Conservation (phyloP, 2,888 invertebrate species). For the Drosophila acutilabella region DNA sequence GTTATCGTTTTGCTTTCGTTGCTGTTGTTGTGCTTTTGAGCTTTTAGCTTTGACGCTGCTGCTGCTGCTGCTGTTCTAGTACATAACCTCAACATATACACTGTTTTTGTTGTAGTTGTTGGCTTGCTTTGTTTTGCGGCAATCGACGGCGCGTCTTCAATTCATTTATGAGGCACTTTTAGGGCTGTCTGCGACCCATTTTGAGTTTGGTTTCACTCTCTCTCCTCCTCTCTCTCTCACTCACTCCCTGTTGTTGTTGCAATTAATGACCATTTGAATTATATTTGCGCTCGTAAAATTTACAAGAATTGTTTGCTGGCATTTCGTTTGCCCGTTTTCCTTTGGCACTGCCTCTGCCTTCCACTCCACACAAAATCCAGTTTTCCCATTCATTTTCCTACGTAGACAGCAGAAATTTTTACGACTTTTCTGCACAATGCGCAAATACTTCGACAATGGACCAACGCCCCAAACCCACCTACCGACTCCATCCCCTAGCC, state of each 20-base stretch:
- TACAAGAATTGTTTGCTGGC: conserved; percentile 79
- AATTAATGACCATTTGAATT: conserved; percentile 83
- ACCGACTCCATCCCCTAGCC: conserved; percentile 5
- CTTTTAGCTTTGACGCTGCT: conserved; percentile 43
- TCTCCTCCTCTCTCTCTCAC: background rate
- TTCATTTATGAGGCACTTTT: conserved; percentile 76
- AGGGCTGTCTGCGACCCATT: conserved; percentile 74
- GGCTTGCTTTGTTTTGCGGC: conserved; percentile 25
- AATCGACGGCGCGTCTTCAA: conserved; percentile 63
- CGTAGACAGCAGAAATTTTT: conserved; percentile 75
- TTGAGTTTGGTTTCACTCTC: conserved; percentile 52
- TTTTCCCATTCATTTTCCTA: conserved; percentile 65
- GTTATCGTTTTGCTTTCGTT: conserved; percentile 42
- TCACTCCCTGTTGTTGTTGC: conserved; percentile 66
- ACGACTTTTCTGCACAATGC: conserved; percentile 81
- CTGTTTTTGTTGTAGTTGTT: conserved; percentile 8
- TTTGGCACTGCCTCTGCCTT: conserved; percentile 3
- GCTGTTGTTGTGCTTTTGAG: conserved; percentile 38
- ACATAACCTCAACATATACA: conserved; percentile 51
- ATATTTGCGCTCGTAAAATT: conserved; percentile 83
- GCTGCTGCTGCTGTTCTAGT: conserved; percentile 38
- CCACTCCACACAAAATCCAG: conserved; percentile 39
- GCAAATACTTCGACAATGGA: conserved; percentile 76
- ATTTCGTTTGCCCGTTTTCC: conserved; percentile 37
- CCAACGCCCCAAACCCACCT: conserved; percentile 56